Evolutionary conservation across 35 echinoderm and acorn worm genomes (phyloP), one percentile per base, ranked within the genome.

Genomic region (Anneissia japonica): DNA sequence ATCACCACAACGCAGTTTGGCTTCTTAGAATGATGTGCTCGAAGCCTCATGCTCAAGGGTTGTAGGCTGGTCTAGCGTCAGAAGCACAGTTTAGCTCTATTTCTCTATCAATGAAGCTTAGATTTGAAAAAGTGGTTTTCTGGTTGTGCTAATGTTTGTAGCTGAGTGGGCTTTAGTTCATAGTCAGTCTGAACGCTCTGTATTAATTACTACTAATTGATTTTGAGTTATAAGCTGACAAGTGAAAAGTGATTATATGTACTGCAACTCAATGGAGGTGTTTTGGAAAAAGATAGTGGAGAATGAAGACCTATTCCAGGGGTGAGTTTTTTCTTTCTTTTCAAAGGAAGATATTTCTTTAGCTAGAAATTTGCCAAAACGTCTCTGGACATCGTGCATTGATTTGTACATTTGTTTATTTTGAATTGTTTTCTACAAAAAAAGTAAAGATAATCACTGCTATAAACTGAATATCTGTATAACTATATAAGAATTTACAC

Each of bases 211-310:
- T 64, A 23, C 51, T 64, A 64, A 64, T 64, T 64, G 51, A 64
- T 64, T 64, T 64, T 64, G 21, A 64, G 19, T 64, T 19, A 64
- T 19, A 64, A 64, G 51, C 51, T 64, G 51, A 23, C 51, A 64
- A 64, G 51, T 64, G 10, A 64, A 64, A 64, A 64, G 51, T 64
- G 51, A 64, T 64, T 64, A 64, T 64, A 64, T 64, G 51, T 64
- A 64, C 51, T 19, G 26, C 19, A 64, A 64, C 51, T 64, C 51
- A 87, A 96, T 96, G 93, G 93, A 96, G 90, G 93, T 96, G 32
- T 96, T 96, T 81, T 96, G 93, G 93, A 96, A 96, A 82, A 96
- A 96, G 74, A 86, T 96, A 72, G 93, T 96, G 16, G 93, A 96
- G 89, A 96, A 96, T 74, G 93, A 96, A 51, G 93, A 96, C 87